These are phyloP conservation scores for Semicossyphus pulcher DNA, from an alignment of 2,113 vertebrate genomes.

Conservation along the genomic window DNA sequence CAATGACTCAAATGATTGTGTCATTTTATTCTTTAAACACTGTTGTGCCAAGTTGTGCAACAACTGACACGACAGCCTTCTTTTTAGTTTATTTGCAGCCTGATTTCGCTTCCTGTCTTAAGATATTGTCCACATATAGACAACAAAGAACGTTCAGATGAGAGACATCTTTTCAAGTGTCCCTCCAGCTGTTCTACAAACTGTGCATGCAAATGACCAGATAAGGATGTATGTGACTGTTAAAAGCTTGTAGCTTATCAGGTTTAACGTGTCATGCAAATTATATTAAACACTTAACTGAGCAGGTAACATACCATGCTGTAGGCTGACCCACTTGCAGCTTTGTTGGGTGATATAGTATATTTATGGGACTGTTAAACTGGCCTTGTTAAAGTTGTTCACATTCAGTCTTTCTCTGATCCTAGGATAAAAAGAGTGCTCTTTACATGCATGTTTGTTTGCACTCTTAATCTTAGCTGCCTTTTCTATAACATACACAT, in stretches of 20 bases:
- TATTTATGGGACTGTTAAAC: background rate
- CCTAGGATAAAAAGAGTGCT: too few relatives aligned
- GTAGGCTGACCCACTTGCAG: background rate
- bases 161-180: background rate
- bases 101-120: background rate
- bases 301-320: background rate
- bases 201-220: background rate
- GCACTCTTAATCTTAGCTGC: background rate
- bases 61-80: background rate
- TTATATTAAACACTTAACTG: background rate
- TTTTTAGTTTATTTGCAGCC: slow-evolving; percentile 3
- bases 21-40: background rate
- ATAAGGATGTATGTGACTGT: slow-evolving; percentile 1
- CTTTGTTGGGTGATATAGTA: background rate
- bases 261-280: slow-evolving; percentile 6
- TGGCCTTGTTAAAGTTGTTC: background rate
- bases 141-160: background rate
- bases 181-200: background rate
- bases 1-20: slow-evolving; percentile 3
- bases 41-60: slow-evolving; percentile 9
- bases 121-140: background rate
- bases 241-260: background rate
- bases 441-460: too few relatives aligned
- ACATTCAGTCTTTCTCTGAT: background rate
- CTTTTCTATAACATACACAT: too few relatives aligned